Base-by-base conservation (phyloP, 2,113 vertebrate species). In the Cisticola juncidis region DNA sequence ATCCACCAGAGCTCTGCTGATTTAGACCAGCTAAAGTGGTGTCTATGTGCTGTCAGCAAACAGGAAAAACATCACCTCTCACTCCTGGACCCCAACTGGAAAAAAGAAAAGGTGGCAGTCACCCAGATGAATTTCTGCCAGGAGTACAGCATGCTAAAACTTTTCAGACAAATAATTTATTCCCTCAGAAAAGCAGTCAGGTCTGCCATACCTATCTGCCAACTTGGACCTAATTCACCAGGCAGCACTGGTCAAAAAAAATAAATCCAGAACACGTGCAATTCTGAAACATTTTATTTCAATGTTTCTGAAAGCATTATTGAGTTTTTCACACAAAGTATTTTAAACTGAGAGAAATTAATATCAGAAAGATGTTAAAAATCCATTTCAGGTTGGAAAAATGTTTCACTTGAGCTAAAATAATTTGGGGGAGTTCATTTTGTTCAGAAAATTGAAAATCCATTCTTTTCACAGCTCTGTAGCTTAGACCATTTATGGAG, bases 311-410 rank as follows among this genome's bases (percentile, higher is more conserved):
- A 78, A 81, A 78, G 40, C 44, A 56, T 74, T 78, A 56, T 44
- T 71, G 50, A 77, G 22, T 28, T 84, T 90, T 86, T 68, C 44
- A 47, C 28, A 58, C 4, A 23, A 92, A 68, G 73, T 81, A 81
- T 71, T 91, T 92, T 91, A 86, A 93, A 81, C 45, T n/a, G 80
- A 54, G 72, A 86, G 78, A 96, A 94, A 88, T 86, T 92, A 95
- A 81, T 86, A 68, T 86, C 7, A 0, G 12, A 84, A 92, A 86
- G 51, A 64, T 51, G 66, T 77, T 88, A 84, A 89, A 94, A 95
- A 91, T 71, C 72, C 44, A 94, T 71, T 94, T 88, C 47, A 74
- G 35, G 60, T n/a, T 86, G 47, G 71, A 86, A 95, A 94, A 93
- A 94, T 68, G 13, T 90, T 94, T 94, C 56, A 64, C 38, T 86